These are phyloP conservation scores for Spizella passerina DNA, from an alignment of 2,797 vertebrate genomes.

Conservation along the genomic window DNA sequence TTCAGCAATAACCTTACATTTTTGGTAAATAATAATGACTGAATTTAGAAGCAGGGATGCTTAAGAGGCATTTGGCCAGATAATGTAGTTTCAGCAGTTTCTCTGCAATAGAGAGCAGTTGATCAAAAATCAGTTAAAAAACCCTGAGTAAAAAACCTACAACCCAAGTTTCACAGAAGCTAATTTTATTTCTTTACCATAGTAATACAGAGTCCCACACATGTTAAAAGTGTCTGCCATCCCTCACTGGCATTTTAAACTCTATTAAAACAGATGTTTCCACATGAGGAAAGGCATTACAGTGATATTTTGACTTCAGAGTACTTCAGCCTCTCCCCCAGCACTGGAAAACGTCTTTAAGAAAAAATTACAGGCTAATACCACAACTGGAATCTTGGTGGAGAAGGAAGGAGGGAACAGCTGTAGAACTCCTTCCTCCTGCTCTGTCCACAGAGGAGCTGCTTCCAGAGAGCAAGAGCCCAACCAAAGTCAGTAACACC, in stretches of 20 bases:
- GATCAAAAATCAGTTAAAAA: not conserved
- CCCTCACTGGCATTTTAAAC: not conserved
- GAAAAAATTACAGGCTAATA: not conserved
- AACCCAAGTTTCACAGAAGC: not conserved
- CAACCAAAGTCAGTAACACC: not conserved
- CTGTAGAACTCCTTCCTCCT: not conserved
- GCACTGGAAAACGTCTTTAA: not conserved
- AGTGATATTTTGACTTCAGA: not conserved
- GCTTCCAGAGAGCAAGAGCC: not conserved
- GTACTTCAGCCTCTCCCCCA: not conserved
- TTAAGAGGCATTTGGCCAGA: not conserved
- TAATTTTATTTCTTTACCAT: not conserved
- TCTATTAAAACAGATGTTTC: not conserved
- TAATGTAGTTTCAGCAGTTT: not conserved
- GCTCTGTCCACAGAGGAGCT: not conserved
- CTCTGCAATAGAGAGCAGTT: not conserved
- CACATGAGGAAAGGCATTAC: not conserved
- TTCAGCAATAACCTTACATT: not conserved
- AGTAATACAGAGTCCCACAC: not conserved
- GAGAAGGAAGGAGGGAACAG: not conserved
- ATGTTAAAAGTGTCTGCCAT: not conserved
- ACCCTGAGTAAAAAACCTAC: not conserved
- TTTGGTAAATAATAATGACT: not conserved
- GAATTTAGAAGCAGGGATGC: not conserved
- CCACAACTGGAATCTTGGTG: not conserved